These are phyloP conservation scores for Hippocampus zosterae DNA, from an alignment of 2,113 vertebrate species.

Conservation along the genomic window DNA sequence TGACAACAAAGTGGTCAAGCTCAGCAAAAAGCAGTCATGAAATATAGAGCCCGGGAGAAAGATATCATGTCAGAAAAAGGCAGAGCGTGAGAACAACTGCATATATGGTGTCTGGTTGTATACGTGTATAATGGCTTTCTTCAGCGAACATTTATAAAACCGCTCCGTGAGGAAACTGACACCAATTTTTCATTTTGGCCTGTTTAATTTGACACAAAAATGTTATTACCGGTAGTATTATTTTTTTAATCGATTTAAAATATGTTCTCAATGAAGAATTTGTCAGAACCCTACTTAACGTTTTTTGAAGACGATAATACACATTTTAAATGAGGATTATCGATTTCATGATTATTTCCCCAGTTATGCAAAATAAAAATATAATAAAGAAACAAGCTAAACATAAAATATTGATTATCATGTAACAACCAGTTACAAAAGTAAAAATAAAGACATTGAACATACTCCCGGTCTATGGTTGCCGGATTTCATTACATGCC, in stretches of 20 bases:
- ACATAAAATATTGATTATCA: background rate
- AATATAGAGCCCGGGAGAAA: background rate
- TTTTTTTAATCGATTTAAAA: too few relatives aligned
- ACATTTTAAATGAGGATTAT: background rate
- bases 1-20: conserved; percentile 12
- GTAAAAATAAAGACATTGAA: background rate
- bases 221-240: too few relatives aligned
- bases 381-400: background rate
- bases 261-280: too few relatives aligned
- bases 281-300: too few relatives aligned
- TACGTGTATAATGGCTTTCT: conserved; percentile 17
- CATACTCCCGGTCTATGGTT: background rate
- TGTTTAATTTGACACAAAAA: background rate
- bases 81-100: conserved; percentile 1
- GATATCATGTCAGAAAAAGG: conserved; percentile 12
- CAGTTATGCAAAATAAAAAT: background rate
- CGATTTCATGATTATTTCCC: background rate
- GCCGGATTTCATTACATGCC: background rate
- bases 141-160: conserved; percentile 15
- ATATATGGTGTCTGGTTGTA: conserved; percentile 2
- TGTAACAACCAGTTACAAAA: background rate
- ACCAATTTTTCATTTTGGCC: background rate
- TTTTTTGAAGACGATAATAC: too few relatives aligned
- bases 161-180: background rate
- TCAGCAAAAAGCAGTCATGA: background rate